Conservation (phyloP, 2,113 vertebrate species). For the Halichoeres trimaculatus region DNA sequence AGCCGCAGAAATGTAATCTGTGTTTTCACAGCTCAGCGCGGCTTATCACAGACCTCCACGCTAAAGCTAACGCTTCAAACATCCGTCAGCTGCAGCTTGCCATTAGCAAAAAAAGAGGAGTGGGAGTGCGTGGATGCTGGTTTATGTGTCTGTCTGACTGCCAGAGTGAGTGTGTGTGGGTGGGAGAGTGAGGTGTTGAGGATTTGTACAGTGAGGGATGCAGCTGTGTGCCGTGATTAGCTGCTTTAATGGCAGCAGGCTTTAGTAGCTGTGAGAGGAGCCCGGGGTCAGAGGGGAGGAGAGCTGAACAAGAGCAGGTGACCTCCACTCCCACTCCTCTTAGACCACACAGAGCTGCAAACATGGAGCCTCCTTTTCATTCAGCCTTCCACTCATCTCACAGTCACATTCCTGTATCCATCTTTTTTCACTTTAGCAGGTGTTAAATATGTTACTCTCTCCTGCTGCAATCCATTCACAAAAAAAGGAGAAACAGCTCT, state of each 20-base stretch:
- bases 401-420: constrained; percentile 19
- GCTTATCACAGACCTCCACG: constrained; percentile 80
- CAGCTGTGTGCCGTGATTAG: constrained; percentile 78
- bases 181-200: constrained; percentile 58
- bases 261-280: constrained; percentile 61
- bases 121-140: constrained; percentile 47
- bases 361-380: constrained; percentile 19
- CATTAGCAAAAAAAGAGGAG: constrained; percentile 59
- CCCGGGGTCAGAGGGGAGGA: constrained; percentile 49
- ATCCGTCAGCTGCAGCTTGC: constrained; percentile 66
- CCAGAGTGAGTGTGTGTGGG: constrained; percentile 55
- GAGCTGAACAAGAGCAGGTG: constrained; percentile 49
- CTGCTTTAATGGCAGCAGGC: constrained; percentile 62
- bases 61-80: constrained; percentile 75
- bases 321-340: constrained; percentile 54
- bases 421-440: constrained; percentile 25
- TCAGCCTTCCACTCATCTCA: constrained; percentile 1
- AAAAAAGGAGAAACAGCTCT: constrained; percentile 6
- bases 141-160: constrained; percentile 52
- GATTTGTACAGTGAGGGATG: constrained; percentile 76
- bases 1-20: constrained; percentile 84
- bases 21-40: constrained; percentile 82
- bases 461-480: constrained; percentile 24
- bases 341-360: constrained; percentile 55
- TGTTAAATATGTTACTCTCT: constrained; percentile 28